Evolutionary conservation across 2,888 invertebrate genomes (phyloP), one percentile per base, ranked within the genome.

Genomic region (Linnaemya tessellans): DNA sequence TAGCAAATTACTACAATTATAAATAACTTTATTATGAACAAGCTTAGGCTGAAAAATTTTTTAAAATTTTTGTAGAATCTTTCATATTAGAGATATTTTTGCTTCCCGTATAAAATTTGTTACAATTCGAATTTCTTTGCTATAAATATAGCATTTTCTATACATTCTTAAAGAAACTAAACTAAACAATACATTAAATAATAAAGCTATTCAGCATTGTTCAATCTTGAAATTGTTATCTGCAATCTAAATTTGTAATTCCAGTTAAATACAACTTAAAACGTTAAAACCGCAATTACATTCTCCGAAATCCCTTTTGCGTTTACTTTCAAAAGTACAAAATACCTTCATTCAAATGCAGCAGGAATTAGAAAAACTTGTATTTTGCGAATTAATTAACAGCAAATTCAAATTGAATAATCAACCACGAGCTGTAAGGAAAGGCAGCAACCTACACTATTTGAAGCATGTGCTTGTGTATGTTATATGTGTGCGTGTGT

Each of bases 311-410:
- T 51, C 41, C n/a, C 41, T 10, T 67, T 60, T 30, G 49, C 25
- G 7, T 13, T 38, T 49, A 8, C 22, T 38, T 13, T 3, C 20
- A 65, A 43, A 68, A 49, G 13, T 60, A 13, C 77, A 20, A 67
- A 67, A 35, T 43, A 56, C 56, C 22, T 18, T 22, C 15, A 56
- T 77, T 46, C n/a, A 74, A 41, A 62, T 62, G 5, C 62, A 5
- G 8, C 18, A 11, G 43, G 30, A 15, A 60, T 51, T 58, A 43
- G 18, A 58, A 68, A 70, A 30, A 62, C 18, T 43, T 41, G 41
- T 43, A 18, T 38, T n/a, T 15, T 51, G 20, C 51, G 51, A 60
- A 62, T 70, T 62, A 79, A 79, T 79, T 62, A 79, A 79, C 68
- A 78, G 60, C 51, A 79, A 70, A 22, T 58, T 46, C 46, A 77